Conservation (phyloP, 2,113 vertebrate genomes). For the Puffinus mauretanicus region DNA sequence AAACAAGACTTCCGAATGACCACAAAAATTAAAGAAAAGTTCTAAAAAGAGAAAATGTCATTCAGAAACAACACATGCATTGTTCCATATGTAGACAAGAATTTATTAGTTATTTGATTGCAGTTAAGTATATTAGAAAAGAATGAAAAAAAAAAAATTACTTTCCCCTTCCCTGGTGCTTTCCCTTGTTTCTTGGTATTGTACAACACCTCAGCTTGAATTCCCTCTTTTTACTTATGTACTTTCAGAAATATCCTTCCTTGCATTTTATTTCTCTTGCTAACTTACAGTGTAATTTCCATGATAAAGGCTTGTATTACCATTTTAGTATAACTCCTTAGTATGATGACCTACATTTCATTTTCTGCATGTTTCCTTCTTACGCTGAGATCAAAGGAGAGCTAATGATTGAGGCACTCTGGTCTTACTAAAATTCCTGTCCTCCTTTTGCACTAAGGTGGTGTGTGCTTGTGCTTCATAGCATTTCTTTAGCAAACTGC, state of each 20-base stretch:
- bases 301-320: background rate
- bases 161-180: background rate
- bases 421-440: background rate
- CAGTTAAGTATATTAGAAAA: background rate
- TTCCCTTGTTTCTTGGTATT: background rate
- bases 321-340: background rate
- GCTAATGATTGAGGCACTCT: background rate
- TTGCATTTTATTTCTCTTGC: background rate
- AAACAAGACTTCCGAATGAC: background rate
- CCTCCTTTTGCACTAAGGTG: background rate
- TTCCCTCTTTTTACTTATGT: background rate
- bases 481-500: background rate
- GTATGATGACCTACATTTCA: slow-evolving; percentile 54
- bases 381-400: slow-evolving; percentile 43
- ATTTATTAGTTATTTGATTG: background rate
- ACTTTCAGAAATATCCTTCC: background rate
- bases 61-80: background rate
- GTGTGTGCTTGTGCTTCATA: background rate
- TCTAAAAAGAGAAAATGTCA: background rate
- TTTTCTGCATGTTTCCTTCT: slow-evolving; percentile 31
- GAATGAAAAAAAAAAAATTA: no score
- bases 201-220: background rate
- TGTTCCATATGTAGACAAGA: background rate
- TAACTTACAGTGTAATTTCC: background rate
- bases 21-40: background rate